These are phyloP conservation scores for Apotomis capreana DNA, from an alignment of 2,888 invertebrate species.

Conservation along the genomic window DNA sequence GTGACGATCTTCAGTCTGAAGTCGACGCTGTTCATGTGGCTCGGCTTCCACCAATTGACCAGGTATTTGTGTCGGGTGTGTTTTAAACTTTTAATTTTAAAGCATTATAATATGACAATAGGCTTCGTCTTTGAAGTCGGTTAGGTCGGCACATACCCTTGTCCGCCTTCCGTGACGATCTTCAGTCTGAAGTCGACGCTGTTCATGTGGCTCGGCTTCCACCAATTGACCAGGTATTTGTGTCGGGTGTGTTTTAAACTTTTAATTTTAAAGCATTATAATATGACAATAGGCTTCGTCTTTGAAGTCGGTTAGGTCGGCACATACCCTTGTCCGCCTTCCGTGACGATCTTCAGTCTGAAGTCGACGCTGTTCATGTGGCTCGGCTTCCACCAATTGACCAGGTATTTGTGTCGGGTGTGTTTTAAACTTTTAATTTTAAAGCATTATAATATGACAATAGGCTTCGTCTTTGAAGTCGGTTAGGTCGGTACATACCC, in stretches of 20 bases:
- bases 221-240: no score
- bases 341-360: conserved; percentile 90
- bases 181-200: conserved; percentile 97
- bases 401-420: no score
- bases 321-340: conserved; percentile 88
- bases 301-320: neutral
- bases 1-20: conserved; percentile 93
- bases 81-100: no score
- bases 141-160: conserved; percentile 90
- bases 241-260: no score
- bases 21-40: conserved; percentile 97
- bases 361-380: conserved; percentile 98
- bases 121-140: no score
- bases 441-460: no score
- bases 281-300: no score
- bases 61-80: no score
- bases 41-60: conserved; percentile 99
- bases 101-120: no score
- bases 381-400: conserved; percentile 96
- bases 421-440: no score
- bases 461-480: no score
- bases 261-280: no score
- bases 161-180: conserved; percentile 88
- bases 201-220: conserved; percentile 97
- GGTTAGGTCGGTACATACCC: conserved; percentile 83